Percentiles rank a stretch among this genome's conserved stretches.
These are phyloP conservation scores for Stomatorhinus ivindoensis DNA, from an alignment of 2,113 vertebrate genomes.

Conservation along the genomic window DNA sequence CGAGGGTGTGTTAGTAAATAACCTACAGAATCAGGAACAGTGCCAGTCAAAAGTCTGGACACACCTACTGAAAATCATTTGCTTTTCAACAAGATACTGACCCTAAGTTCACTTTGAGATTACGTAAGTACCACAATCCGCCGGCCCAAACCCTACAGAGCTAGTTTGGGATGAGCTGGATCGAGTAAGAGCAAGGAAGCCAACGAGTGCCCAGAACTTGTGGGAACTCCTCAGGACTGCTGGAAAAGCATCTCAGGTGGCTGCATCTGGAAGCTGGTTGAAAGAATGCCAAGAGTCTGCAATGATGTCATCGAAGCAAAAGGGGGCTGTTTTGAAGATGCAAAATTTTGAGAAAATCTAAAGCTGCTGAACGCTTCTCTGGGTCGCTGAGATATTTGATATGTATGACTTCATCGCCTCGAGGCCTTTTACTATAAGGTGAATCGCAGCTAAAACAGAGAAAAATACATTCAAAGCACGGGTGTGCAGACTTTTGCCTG, in stretches of 20 bases:
- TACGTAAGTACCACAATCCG: background rate
- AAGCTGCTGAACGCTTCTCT: background rate
- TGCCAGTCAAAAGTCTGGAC: background rate
- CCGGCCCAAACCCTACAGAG: background rate
- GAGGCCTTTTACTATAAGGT: background rate
- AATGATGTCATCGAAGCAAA: background rate
- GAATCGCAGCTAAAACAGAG: background rate
- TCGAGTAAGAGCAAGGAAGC: background rate
- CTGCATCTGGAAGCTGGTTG: background rate
- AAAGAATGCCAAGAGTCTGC: background rate
- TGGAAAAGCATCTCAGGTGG: background rate
- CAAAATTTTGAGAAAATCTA: background rate
- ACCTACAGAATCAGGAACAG: background rate
- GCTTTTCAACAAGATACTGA: background rate
- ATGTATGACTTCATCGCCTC: background rate
- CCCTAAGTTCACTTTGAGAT: background rate
- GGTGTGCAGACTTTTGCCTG: background rate
- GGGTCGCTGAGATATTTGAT: background rate
- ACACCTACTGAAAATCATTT: background rate
- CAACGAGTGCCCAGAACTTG: background rate
- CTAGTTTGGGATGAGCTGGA: background rate
- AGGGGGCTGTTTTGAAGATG: background rate
- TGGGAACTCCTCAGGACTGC: background rate
- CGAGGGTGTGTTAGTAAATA: background rate
- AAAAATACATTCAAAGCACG: background rate